These are phyloP conservation scores for Lottia scabra DNA, from an alignment of 2,888 invertebrate species.

Conservation along the genomic window DNA sequence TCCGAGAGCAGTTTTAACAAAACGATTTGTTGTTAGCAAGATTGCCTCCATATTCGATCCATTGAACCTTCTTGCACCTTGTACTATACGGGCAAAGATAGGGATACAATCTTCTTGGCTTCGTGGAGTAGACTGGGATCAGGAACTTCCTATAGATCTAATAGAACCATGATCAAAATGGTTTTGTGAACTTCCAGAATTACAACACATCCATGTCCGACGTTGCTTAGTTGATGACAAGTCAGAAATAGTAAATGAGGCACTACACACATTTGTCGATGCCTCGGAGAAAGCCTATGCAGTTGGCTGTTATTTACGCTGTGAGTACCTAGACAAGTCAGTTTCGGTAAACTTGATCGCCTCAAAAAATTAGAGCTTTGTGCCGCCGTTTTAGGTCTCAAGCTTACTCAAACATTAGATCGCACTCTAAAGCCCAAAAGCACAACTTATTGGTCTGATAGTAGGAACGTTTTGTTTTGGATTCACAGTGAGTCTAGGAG, in stretches of 20 bases:
- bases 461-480: neutral
- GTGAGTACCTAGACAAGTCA: neutral
- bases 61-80: neutral
- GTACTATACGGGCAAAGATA: neutral
- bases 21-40: neutral
- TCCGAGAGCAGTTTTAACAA: neutral
- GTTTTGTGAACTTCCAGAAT: neutral
- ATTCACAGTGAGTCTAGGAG: too few relatives aligned
- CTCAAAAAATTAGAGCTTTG: constrained; percentile 1
- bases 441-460: neutral
- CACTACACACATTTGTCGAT: neutral
- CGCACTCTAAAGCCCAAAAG: too few relatives aligned
- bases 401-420: too few relatives aligned
- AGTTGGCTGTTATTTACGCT: neutral
- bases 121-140: neutral
- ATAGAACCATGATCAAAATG: neutral
- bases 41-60: neutral
- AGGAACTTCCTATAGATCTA: neutral
- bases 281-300: neutral
- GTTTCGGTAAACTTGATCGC: neutral
- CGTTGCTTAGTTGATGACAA: neutral
- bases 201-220: neutral
- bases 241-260: neutral
- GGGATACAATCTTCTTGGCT: neutral
- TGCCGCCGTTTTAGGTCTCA: neutral